Conservation (phyloP, 2,113 vertebrate genomes). For the Lycocorax pyrrhopterus region DNA sequence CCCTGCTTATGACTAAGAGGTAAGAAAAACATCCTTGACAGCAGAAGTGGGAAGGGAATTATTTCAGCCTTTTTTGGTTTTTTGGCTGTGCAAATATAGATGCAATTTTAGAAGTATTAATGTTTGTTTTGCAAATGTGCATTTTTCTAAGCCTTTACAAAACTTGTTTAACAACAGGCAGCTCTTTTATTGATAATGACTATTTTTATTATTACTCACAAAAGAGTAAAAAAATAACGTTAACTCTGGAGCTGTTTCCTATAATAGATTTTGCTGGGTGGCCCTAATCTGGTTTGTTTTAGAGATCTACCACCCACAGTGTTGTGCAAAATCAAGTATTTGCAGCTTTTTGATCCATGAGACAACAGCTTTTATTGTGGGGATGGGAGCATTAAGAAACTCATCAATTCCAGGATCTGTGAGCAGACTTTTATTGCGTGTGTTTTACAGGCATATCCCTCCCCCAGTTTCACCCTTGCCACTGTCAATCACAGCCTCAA, state of each 20-base stretch:
- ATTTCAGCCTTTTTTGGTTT: neutral
- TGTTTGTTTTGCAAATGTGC: neutral
- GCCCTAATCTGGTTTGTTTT: constrained; percentile 32
- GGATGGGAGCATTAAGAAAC: neutral
- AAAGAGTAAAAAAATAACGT: neutral
- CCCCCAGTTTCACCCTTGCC: neutral
- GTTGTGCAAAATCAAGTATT: neutral
- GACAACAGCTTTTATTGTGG: neutral
- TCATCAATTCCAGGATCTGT: neutral
- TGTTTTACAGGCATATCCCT: neutral
- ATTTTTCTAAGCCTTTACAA: constrained; percentile 21
- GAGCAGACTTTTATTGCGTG: neutral
- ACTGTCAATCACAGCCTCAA: neutral
- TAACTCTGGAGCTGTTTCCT: neutral
- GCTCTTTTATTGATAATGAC: neutral
- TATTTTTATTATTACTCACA: neutral
- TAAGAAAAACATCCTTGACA: neutral
- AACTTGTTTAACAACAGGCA: neutral
- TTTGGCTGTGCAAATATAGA: neutral
- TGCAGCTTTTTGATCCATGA: neutral
- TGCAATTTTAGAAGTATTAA: neutral
- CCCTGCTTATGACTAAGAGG: neutral
- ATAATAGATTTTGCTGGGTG: constrained; percentile 7
- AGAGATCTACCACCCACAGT: constrained; percentile 29
- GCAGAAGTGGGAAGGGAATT: neutral